Evolutionary conservation across 2,888 invertebrate genomes (phyloP), one percentile per base, ranked within the genome.

Genomic region (Elysia crispata): DNA sequence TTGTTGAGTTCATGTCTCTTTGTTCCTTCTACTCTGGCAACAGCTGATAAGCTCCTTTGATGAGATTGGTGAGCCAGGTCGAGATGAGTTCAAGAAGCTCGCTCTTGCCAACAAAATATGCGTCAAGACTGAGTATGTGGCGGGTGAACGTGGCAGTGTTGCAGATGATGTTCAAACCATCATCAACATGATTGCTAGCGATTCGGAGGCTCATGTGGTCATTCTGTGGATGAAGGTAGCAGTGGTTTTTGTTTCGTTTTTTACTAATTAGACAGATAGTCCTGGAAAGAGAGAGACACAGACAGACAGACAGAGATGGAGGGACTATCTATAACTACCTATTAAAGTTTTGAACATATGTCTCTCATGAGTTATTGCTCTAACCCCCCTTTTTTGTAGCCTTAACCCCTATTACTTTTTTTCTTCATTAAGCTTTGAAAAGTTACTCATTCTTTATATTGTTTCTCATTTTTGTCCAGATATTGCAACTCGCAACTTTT

Each of bases 31-130:
- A 8, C 31, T 25, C 11, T 25, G 1, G 23, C 41, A 92, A 13
- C 92, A 92, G 81, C 87, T 93, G 1, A 84, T 89, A 18, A 86
- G 83, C 50, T 87, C 90, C 11, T 87, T 86, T 77, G 87, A 88
- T 50, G 86, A 85, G 3, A 85, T 90, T 25, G 90, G 90, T 1
- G 83, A 85, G 23, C 83, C 83, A 57, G 89, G 88, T 3, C 80
- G 85, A n/a, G 80, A 86, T 18, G 90, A 90, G 76, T 90, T 91
- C 77, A 80, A 86, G 57, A 82, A 88, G n/a, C 82, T 90, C 0
- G 90, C 91, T 6, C 81, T 76, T 6, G 80, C 88, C 15, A 90
- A 90, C 80, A 81, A 84, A 64, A 89, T 91, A 62, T 91, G 91
- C 78, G 86, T 91, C 31, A 85, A 87, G 0, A 86, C 88, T 31